Evolutionary conservation across 2,888 invertebrate species (phyloP).

Genomic region (Nymphalis urticae): DNA sequence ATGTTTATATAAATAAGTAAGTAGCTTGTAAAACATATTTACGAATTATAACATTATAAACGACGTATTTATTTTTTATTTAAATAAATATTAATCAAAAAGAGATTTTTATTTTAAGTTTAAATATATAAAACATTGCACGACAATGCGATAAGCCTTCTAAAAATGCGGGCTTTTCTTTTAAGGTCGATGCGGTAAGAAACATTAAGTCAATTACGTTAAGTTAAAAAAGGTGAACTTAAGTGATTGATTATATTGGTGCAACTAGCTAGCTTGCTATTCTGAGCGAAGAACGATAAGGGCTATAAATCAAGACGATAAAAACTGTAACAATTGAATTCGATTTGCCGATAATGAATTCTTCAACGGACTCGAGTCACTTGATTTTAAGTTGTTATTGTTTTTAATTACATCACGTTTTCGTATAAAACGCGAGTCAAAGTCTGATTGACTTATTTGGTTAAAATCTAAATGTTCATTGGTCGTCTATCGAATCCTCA

Average conservation of each 20-base stretch:
- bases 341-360: constrained; percentile 40
- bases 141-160: background rate
- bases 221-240: constrained; percentile 38
- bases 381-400: background rate
- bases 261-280: constrained; percentile 62
- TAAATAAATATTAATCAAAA: too few species aligned
- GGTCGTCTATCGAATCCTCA: too few species aligned
- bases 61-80: too few species aligned
- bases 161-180: background rate
- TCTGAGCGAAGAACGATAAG: constrained; percentile 59
- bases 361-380: constrained; percentile 18
- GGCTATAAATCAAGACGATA: constrained; percentile 70
- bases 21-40: too few species aligned
- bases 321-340: constrained; percentile 53
- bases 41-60: too few species aligned
- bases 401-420: background rate
- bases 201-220: constrained; percentile 62
- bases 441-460: too few species aligned
- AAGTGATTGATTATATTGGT: constrained; percentile 67
- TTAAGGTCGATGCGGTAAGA: constrained; percentile 31
- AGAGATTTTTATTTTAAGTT: too few species aligned
- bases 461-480: too few species aligned
- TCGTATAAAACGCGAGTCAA: too few species aligned
- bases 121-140: background rate
- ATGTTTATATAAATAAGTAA: too few species aligned